Evolutionary conservation across 2,113 vertebrate genomes (phyloP).

Genomic region (Oriolus oriolus): DNA sequence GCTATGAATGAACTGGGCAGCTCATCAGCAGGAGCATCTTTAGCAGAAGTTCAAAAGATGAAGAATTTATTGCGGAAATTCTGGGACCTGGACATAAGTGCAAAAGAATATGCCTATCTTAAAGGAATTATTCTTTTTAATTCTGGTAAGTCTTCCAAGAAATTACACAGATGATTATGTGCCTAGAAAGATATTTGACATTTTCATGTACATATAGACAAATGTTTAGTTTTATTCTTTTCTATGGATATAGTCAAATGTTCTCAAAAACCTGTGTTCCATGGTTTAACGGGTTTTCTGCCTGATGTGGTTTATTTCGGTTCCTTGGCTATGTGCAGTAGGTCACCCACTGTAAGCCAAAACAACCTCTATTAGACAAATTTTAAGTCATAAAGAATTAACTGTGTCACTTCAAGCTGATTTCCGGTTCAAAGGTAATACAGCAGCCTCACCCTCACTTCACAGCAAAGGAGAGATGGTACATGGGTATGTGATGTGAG

Average conservation of each 20-base stretch:
- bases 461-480: not conserved
- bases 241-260: not conserved
- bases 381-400: not conserved
- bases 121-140: constrained; percentile 62
- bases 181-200: not conserved
- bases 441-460: not conserved
- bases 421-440: not conserved
- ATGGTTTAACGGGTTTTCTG: not conserved
- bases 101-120: constrained; percentile 60
- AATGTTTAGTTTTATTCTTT: not conserved
- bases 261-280: not conserved
- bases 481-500: accelerated
- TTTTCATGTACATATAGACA: not conserved
- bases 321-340: not conserved
- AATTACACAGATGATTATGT: not conserved
- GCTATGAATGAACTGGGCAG: not conserved
- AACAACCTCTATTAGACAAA: not conserved
- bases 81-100: constrained; percentile 37
- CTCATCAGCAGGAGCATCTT: not conserved
- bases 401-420: not conserved
- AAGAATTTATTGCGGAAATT: constrained; percentile 44
- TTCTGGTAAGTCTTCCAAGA: constrained; percentile 30
- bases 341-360: not conserved
- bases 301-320: not conserved
- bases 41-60: constrained; percentile 34